Base-by-base conservation (phyloP, 2,797 vertebrate genomes). In the Acipenser oxyrinchus region DNA sequence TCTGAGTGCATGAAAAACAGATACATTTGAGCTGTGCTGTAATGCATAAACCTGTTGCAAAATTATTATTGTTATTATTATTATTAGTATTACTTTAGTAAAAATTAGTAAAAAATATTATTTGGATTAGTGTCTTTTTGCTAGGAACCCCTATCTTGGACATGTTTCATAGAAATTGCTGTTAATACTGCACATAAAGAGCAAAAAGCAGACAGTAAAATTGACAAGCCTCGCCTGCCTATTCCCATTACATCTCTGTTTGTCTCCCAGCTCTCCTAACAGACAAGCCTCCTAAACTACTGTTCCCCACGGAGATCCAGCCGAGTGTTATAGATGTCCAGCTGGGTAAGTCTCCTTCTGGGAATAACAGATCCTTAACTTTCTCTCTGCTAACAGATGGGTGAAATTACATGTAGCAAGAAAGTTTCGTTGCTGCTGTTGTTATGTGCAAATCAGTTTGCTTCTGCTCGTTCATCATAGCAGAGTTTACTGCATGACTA, bases 301-400 rank as follows among this genome's bases (percentile, higher is more conserved):
- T 96, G 76, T 94, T 93, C 61, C 95, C 95, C 18, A 80, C 89
- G 63, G 90, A 95, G 87, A 94, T 91, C 81, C 93, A 94, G 73
- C 89, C 93, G 76, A 94, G 84, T 62, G 80, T 89, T 83, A 90
- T 97, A 81, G 92, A 97, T 81, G 89, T 94, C 89, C 95, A 95
- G 72, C 91, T 94, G 82, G 95, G 95, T 98, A 93, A 95, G 93
- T 91, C 76, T 72, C 66, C 78, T 81, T 82, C 69, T 78, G 78
- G 82, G 82, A 86, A 79, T 82, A 82, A 82, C 72, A 83, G 73
- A 83, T 83, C 72, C 64, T 81, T 81, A 78, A 80, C 72, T 78
- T 86, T 66, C 69, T 75, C 72, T 84, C 74, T 76, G 70, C 73
- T 78, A 82, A 76, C 78, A 86, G 79, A 85, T 82, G 79, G 73